Evolutionary conservation across 2,113 vertebrate species (phyloP), one percentile per base, ranked within the genome.

Genomic region (Trichechus manatus): DNA sequence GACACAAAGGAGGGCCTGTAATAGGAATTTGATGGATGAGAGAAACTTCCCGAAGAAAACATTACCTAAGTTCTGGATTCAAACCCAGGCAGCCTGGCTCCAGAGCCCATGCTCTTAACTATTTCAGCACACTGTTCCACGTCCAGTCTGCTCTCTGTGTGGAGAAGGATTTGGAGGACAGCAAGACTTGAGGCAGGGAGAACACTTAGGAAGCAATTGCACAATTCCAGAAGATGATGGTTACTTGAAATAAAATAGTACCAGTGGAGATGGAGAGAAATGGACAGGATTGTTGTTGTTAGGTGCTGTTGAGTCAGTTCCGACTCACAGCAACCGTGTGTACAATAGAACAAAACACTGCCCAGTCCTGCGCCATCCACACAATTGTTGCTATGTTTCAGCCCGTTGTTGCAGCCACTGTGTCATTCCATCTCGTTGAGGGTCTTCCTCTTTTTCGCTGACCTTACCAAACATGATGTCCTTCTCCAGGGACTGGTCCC

Each of bases 61-160:
- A 29, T 6, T 79, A 10, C 7, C 20, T 31, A n/a, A 89, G 74
- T 85, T 3, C 15, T 4, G 44, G 59, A n/a, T 72, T 27, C 0
- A 39, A 50, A 27, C 20, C 72, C 74, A 29, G 72, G n/a, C 23
- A 31, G 11, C 44, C 42, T 44, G 94, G 53, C 44, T 87, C 31
- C 85, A 47, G 42, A 13, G 29, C 15, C 25, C 74, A 64, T 0
- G 19, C 8, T 89, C 6, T 9, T 47, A 39, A 61, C 33, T 17
- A 3, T 5, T 0, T 6, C 59, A 8, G 14, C 22, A 20, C 29
- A 5, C 5, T 3, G 1, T 44, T 15, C 25, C 36, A 5, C 42
- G 75, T 39, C 64, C 56, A 20, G 22, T 29, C 13, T 61, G 47
- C 27, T 70, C 2, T 27, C 33, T 63, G 33, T 29, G 70, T 72